A percentile compares a stretch with the other conserved stretches of the same genome.
These are phyloP conservation scores for Trypoxylon attenuatum DNA, from an alignment of 2,888 invertebrate species.

Conservation along the genomic window DNA sequence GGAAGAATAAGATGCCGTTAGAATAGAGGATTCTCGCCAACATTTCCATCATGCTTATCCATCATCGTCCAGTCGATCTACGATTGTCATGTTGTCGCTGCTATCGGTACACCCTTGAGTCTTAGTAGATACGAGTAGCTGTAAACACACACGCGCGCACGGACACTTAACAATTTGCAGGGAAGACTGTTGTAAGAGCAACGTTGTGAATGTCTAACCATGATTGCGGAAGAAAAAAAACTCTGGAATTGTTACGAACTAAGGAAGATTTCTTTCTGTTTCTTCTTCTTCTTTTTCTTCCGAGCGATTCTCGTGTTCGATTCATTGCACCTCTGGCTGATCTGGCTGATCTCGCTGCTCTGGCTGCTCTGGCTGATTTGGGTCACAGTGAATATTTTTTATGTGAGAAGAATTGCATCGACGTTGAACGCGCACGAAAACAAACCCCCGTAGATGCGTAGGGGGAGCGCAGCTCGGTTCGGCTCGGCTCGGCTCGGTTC, in stretches of 20 bases:
- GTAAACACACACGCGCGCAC: constrained; percentile 16
- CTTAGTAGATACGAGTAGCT: constrained; percentile 35
- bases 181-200: constrained; percentile 36
- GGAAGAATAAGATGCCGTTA: not conserved
- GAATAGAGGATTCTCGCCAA: constrained; percentile 18
- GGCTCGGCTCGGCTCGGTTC: too few relatives aligned
- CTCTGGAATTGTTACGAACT: constrained; percentile 3
- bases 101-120: constrained; percentile 27
- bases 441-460: too few relatives aligned
- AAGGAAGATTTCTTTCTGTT: not conserved
- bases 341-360: not conserved
- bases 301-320: too few relatives aligned
- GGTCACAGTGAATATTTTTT: constrained; percentile 2
- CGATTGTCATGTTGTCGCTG: constrained; percentile 25
- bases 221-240: not conserved
- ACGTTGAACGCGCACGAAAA: too few relatives aligned
- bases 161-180: constrained; percentile 13
- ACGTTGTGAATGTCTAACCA: constrained; percentile 11
- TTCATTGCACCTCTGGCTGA: too few relatives aligned
- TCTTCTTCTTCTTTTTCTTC: too few relatives aligned
- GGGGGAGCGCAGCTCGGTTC: too few relatives aligned
- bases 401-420: constrained; percentile 20
- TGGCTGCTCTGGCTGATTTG: constrained; percentile 5
- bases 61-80: constrained; percentile 12
- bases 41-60: constrained; percentile 3